Evolutionary conservation across 2,113 vertebrate genomes (phyloP).

Genomic region (Eupsittula cactorum): DNA sequence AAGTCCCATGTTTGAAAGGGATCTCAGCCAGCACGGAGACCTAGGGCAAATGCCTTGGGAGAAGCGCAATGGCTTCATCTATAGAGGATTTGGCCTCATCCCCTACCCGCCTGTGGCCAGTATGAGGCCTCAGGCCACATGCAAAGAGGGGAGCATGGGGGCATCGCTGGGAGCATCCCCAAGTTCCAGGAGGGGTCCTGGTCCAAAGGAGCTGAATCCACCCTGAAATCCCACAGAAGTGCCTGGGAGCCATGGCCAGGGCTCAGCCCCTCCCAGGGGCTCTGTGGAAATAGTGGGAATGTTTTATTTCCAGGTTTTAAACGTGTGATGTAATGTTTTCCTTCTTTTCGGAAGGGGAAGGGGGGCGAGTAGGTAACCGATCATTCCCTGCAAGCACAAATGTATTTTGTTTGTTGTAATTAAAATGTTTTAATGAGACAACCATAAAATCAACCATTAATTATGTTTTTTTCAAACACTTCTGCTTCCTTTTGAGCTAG

Average conservation of each 20-base stretch:
- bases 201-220: fast-evolving
- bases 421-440: conserved; percentile 99
- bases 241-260: not conserved
- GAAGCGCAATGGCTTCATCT: not conserved
- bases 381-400: conserved; percentile 71
- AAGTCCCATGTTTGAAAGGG: not conserved
- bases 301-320: conserved; percentile 46
- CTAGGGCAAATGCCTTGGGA: not conserved
- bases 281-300: conserved; percentile 2
- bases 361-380: conserved; percentile 54
- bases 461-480: conserved; percentile 92
- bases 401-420: conserved; percentile 90
- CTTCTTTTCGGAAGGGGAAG: not conserved
- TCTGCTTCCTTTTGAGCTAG: conserved; percentile 85
- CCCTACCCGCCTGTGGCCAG: not conserved
- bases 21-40: not conserved
- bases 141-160: not conserved
- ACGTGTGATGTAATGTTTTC: not conserved
- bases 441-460: conserved; percentile 97
- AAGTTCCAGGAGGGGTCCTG: not conserved
- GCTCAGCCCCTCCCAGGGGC: not conserved
- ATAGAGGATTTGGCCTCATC: not conserved
- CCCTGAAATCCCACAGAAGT: not conserved
- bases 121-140: fast-evolving
- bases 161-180: not conserved